Conservation (phyloP, 2,797 vertebrate genomes). For the Gymnothorax javanicus region DNA sequence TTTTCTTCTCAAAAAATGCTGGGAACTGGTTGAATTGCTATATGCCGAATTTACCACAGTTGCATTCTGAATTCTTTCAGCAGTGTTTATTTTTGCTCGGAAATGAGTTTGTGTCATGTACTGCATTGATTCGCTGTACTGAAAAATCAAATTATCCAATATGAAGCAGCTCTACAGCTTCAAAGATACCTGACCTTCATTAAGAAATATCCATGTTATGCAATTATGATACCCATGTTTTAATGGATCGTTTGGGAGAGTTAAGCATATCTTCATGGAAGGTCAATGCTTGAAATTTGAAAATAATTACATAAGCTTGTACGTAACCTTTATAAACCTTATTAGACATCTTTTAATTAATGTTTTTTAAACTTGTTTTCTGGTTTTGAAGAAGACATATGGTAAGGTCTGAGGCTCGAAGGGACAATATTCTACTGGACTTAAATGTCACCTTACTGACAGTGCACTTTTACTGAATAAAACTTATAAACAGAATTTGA, state of each 20-base stretch:
- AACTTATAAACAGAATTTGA: too few relatives aligned
- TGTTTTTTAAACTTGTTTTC: background rate
- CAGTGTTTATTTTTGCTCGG: background rate
- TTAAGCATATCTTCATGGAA: background rate
- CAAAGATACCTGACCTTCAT: slow-evolving; percentile 8
- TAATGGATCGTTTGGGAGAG: background rate
- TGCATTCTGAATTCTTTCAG: background rate
- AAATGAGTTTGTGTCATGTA: background rate
- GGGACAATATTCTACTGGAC: background rate
- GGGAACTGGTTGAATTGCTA: background rate
- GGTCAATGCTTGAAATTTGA: background rate
- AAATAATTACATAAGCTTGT: background rate
- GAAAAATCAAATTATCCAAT: background rate
- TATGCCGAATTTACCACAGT: background rate
- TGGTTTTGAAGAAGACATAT: background rate
- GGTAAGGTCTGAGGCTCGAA: background rate
- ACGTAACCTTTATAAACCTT: background rate
- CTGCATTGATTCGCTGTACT: background rate
- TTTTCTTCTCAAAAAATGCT: background rate
- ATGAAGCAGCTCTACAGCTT: background rate
- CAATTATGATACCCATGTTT: background rate
- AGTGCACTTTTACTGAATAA: too few relatives aligned
- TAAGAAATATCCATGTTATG: background rate
- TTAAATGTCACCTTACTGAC: background rate
- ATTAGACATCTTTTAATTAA: background rate